Base-by-base conservation (phyloP, 92 coral and sea anemone genomes). In the Epizoanthus illoricatus region DNA sequence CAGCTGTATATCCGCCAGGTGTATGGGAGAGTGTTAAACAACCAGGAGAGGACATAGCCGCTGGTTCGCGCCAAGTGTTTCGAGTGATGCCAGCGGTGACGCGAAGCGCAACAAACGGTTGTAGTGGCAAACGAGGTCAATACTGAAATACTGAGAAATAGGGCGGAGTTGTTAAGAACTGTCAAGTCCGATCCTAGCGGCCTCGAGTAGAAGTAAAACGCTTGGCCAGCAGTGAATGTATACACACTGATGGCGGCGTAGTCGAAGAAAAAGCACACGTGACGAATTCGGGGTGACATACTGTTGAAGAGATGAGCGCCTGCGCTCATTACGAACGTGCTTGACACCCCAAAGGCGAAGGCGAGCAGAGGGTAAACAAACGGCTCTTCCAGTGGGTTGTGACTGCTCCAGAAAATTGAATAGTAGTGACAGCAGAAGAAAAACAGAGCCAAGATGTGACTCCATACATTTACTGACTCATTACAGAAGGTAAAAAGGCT, bases 381-480 rank as follows among this genome's bases (percentile, higher is more conserved):
- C 9, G 89, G 81, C 56, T 96, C 99, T 7, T 83, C 65, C 15
- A 93, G 52, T 16, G 98, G 94, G 23, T 88, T 70, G 75, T 85
- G 83, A 58, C 52, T 81, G 60, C 43, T 67, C 28, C 70, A 73
- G 74, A 93, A 87, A 33, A 93, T 83, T 9, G 88, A 74, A 12
- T 81, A 81, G 60, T 91, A 93, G 36, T 84, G 89, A 56, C 80
- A 54, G 19, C 90, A 78, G 73, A 93, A 86, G 70, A 78, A 86
- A 15, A 88, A 71, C 78, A 85, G 76, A 36, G 94, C 98, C 33
- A 70, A 42, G 17, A 96, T 59, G 58, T 96, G 99, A 0, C 92
- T 91, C 99, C 99, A 96, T 13, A 96, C 98, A 62, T 96, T 96
- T 19, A 96, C 62, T 28, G 96, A 90, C 74, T 96, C 99, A 87